A percentile compares a stretch with the other conserved stretches of the same genome.
phyloP scores from a whole-genome alignment of 2,888 invertebrate species.

The Geotrupes spiniger region DNA sequence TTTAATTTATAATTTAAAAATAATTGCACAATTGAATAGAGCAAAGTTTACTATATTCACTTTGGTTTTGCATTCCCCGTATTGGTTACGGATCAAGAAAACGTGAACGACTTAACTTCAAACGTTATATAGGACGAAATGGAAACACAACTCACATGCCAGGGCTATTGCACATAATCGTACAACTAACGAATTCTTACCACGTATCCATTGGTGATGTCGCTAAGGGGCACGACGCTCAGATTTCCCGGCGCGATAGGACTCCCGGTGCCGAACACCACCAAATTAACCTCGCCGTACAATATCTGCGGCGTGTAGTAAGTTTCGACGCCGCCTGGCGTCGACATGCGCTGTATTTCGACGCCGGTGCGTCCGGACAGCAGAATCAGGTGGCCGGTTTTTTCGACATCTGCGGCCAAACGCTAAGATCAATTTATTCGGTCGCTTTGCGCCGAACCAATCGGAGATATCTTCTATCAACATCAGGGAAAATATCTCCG shows the following conservation, averaged over 20 bases:
- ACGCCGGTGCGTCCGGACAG: conserved; percentile 69
- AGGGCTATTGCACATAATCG: no score
- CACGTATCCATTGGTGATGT: conserved; percentile 53
- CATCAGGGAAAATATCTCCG: no score
- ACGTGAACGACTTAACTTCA: no score
- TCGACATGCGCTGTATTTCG: conserved; percentile 59
- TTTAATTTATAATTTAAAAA: no score
- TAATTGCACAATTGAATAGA: no score
- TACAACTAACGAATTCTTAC: conserved; percentile 44
- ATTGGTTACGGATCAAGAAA: no score
- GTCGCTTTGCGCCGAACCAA: background rate
- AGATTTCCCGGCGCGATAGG: conserved; percentile 70
- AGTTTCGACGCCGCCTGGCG: conserved; percentile 65
- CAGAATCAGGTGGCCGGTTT: conserved; percentile 64
- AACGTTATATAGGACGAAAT: no score
- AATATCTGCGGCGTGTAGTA: conserved; percentile 71
- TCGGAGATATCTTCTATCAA: no score
- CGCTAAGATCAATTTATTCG: background rate
- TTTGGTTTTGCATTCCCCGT: no score
- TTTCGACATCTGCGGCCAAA: conserved; percentile 39
- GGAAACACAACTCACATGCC: no score
- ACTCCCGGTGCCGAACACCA: conserved; percentile 72
- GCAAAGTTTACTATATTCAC: no score
- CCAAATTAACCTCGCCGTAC: conserved; percentile 59
- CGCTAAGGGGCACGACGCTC: conserved; percentile 60